Evolutionary conservation across 2,888 invertebrate species (phyloP).

Genomic region (Apotomis betuletana): DNA sequence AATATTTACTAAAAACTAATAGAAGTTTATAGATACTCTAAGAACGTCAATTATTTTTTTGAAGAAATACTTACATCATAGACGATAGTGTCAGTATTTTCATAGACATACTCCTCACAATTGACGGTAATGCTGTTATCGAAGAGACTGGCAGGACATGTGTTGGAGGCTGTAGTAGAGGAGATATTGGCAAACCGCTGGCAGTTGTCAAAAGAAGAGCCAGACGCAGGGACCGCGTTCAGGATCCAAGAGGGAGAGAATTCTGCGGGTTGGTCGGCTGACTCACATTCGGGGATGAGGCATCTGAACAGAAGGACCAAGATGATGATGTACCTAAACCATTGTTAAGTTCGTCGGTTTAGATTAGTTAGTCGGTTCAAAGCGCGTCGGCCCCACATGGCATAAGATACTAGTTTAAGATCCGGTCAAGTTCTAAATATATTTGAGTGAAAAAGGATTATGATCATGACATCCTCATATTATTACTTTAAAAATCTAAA

Average conservation of each 20-base stretch:
- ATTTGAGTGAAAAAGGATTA: too few relatives aligned
- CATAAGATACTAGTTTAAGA: too few relatives aligned
- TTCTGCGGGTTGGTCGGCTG: constrained; percentile 44
- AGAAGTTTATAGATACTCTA: too few relatives aligned
- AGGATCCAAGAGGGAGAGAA: constrained; percentile 62
- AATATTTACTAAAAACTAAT: too few relatives aligned
- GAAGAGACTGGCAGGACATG: constrained; percentile 64
- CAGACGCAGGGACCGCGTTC: constrained; percentile 58
- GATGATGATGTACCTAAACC: background rate
- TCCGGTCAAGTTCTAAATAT: too few relatives aligned
- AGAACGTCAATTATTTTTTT: too few relatives aligned
- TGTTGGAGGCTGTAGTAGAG: constrained; percentile 5
- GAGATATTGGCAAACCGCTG: constrained; percentile 52
- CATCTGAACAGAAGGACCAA: constrained; percentile 30
- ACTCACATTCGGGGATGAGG: constrained; percentile 44
- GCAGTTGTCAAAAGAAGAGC: constrained; percentile 56
- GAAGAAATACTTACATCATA: constrained; percentile 64
- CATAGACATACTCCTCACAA: constrained; percentile 64
- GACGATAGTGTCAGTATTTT: constrained; percentile 64
- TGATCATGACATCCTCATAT: too few relatives aligned
- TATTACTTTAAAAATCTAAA: too few relatives aligned
- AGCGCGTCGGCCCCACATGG: too few relatives aligned
- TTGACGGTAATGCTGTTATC: constrained; percentile 47
- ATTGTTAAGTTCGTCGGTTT: background rate
- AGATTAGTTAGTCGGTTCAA: background rate